phyloP scores from a whole-genome alignment of 2,888 invertebrate genomes.

The Sinelater perroti region DNA sequence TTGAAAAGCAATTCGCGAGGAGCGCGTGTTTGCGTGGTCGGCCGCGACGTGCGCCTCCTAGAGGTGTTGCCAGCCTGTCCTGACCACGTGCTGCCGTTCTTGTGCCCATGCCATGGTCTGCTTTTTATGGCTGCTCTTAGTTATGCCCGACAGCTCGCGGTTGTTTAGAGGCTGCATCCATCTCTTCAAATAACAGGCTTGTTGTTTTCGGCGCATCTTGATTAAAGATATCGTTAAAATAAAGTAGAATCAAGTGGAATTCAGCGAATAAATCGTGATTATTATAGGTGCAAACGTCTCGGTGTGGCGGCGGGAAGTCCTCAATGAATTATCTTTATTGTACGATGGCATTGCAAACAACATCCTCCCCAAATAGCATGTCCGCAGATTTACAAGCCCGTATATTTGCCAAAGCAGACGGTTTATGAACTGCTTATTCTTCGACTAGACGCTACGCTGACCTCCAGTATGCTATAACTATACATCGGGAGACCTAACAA shows the following conservation, averaged over 20 bases:
- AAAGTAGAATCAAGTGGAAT: constrained; percentile 44
- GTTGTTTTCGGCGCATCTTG: constrained; percentile 44
- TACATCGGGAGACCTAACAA: constrained; percentile 36
- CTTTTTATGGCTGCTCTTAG: constrained; percentile 33
- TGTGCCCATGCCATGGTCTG: constrained; percentile 18
- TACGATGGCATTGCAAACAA: constrained; percentile 35
- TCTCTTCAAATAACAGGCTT: constrained; percentile 38
- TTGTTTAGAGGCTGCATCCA: constrained; percentile 41
- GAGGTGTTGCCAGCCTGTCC: constrained; percentile 33
- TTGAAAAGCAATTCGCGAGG: constrained; percentile 15
- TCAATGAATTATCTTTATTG: constrained; percentile 41
- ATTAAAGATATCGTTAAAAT: constrained; percentile 46
- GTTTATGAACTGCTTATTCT: constrained; percentile 38
- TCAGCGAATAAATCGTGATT: constrained; percentile 38
- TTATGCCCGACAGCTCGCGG: constrained; percentile 39
- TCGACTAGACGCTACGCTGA: constrained; percentile 32
- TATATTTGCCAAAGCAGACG: constrained; percentile 41
- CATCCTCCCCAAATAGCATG: constrained; percentile 41
- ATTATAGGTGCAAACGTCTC: constrained; percentile 37
- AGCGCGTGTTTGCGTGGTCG: constrained; percentile 35
- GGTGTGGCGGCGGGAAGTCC: constrained; percentile 32
- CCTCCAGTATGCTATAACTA: constrained; percentile 31
- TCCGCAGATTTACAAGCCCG: constrained; percentile 41
- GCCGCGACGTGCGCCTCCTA: constrained; percentile 36
- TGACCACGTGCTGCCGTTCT: constrained; percentile 37